Base-by-base conservation (phyloP, 2,888 invertebrate genomes). In the Eremobia ochroleuca region DNA sequence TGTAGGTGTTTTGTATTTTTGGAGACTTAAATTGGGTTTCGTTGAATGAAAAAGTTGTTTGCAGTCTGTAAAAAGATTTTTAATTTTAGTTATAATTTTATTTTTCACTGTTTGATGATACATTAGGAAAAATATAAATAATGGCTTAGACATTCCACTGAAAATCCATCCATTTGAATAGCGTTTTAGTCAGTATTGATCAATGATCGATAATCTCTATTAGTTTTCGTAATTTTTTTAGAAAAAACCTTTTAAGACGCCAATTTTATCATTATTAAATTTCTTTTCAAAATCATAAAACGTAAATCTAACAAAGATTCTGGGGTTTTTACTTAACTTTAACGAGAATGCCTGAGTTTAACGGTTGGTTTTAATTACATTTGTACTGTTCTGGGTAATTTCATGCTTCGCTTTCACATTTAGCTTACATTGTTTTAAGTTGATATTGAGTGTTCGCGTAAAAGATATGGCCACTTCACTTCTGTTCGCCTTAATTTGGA, bases 401-500 rank as follows among this genome's bases (percentile, higher is more conserved):
- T 92, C 91, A 92, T 92, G 92, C 90, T 92, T 92, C 89, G 91
- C 92, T 91, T 92, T 92, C 89, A 91, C 92, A 89, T 93, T 95
- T 94, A 90, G 92, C 93, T 93, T 95, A 95, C 94, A 95, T 94
- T 96, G 95, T 95, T 93, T 92, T 91, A 93, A 93, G 92, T 93
- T 94, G 92, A 93, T 94, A 94, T 94, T 93, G 91, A 90, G 91
- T 91, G 92, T 92, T 93, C 91, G 89, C 92, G 90, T 93, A 92
- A 93, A 94, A 93, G 92, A 94, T 93, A 93, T 91, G 89, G 90
- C 91, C 91, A 92, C 92, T 93, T 91, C 87, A 90, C 90, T 90
- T 92, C 88, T 89, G 85, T 85, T 85, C 87, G 85, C 86, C 88
- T 93, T 94, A 94, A 95, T 94, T 94, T 94, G 89, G 90, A 88